Percentiles rank a stretch among this genome's conserved stretches.
phyloP scores from a whole-genome alignment of 2,113 vertebrate genomes.

The Lepus europaeus region DNA sequence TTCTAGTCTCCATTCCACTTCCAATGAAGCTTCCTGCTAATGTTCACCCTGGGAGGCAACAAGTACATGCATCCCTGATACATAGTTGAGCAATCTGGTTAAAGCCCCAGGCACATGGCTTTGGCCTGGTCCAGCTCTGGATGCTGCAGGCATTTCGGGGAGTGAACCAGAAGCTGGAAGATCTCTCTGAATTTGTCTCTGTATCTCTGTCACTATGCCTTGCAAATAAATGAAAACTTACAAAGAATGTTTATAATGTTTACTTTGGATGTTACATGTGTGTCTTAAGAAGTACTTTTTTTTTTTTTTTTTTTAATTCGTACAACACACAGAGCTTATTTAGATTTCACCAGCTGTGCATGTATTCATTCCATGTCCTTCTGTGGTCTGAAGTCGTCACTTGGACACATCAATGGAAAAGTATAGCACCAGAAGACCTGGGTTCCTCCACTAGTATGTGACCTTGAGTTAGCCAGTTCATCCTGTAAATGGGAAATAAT shows the following conservation, averaged over 20 bases:
- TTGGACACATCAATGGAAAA: conserved; percentile 75
- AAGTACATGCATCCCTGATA: too few species aligned
- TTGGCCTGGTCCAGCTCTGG: too few species aligned
- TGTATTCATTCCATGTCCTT: conserved; percentile 34
- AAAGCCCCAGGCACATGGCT: too few species aligned
- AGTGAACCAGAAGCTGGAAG: too few species aligned
- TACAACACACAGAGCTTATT: conserved; percentile 51
- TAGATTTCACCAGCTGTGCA: conserved; percentile 9
- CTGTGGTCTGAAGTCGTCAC: conserved; percentile 65
- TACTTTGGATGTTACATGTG: background rate
- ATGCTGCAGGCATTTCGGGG: too few species aligned
- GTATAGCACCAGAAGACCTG: conserved; percentile 46
- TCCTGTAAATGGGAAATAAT: background rate
- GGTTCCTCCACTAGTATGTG: conserved; percentile 52
- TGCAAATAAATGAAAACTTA: too few species aligned
- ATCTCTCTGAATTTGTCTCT: too few species aligned
- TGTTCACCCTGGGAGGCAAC: too few species aligned
- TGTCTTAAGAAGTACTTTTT: conserved; percentile 16
- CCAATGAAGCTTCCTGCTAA: too few species aligned
- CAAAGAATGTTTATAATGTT: background rate
- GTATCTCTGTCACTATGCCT: too few species aligned
- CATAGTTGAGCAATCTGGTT: too few species aligned
- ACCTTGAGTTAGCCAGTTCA: conserved; percentile 61
- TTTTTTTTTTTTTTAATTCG: background rate
- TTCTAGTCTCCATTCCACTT: too few species aligned